Conservation (phyloP, 2,797 vertebrate genomes). For the Cossypha dichroa region DNA sequence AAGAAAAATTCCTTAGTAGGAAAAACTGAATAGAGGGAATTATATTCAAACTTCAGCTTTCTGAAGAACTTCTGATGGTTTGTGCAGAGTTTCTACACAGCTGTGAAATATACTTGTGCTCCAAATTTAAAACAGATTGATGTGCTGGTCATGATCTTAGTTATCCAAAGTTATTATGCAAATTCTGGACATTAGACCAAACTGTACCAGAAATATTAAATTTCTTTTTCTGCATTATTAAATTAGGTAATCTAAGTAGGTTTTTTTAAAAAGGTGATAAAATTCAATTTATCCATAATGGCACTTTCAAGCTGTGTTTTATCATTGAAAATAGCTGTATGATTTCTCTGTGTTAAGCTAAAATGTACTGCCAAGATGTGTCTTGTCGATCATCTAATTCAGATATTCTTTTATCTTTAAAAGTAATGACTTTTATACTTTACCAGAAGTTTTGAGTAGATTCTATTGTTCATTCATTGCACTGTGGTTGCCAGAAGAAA, state of each 20-base stretch:
- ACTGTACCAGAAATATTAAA: neutral
- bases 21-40: neutral
- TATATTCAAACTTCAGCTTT: neutral
- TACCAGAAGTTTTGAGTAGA: neutral
- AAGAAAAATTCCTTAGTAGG: neutral
- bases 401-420: neutral
- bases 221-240: neutral
- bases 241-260: neutral
- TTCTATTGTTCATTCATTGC: neutral
- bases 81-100: neutral
- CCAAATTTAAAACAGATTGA: neutral
- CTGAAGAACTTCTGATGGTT: neutral
- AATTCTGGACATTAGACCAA: neutral
- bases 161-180: neutral
- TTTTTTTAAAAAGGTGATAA: neutral
- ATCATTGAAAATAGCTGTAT: neutral
- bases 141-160: neutral
- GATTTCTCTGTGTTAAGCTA: neutral
- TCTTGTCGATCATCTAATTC: neutral
- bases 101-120: neutral
- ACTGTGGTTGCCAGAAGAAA: neutral
- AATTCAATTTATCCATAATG: neutral
- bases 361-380: neutral
- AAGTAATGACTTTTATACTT: fast-evolving
- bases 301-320: neutral